A percentile compares a stretch with the other conserved stretches of the same genome.
Conservation (phyloP, 2,888 invertebrate genomes). For the Trachelus iudaicus region DNA sequence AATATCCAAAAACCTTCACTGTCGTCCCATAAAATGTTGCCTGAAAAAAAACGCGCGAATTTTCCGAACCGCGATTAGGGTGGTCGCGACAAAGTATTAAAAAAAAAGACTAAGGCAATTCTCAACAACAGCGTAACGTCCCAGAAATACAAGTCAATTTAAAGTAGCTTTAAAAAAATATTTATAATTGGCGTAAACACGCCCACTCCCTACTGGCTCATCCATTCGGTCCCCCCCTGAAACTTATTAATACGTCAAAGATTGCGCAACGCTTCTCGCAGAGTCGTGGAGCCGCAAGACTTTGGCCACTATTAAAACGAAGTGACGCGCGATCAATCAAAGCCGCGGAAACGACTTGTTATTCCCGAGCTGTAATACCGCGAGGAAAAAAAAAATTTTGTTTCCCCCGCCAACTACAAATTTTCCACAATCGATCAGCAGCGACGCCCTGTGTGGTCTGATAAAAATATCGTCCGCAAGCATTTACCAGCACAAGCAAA, state of each 20-base stretch:
- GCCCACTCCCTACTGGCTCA: neutral
- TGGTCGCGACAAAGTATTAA: neutral
- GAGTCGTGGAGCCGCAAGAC: neutral
- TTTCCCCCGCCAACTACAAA: neutral
- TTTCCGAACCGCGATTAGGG: neutral
- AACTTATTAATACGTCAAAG: conserved; percentile 2
- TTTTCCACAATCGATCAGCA: neutral
- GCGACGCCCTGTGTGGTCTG: neutral
- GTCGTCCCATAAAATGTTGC: neutral
- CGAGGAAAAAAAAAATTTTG: neutral
- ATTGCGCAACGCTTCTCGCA: neutral
- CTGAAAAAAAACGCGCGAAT: neutral
- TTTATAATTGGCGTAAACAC: neutral
- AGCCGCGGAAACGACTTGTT: conserved; percentile 5
- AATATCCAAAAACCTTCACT: neutral
- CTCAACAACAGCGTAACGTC: neutral
- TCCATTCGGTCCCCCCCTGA: neutral
- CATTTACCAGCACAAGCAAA: neutral
- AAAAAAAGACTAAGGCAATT: neutral
- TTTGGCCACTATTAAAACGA: neutral
- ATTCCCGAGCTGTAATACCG: neutral
- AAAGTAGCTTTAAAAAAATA: neutral
- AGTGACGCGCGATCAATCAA: conserved; percentile 2
- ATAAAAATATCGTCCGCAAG: neutral
- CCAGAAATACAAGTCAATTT: neutral